Evolutionary conservation across 2,113 vertebrate genomes (phyloP), one percentile per base, ranked within the genome.

Genomic region (Canis aureus): DNA sequence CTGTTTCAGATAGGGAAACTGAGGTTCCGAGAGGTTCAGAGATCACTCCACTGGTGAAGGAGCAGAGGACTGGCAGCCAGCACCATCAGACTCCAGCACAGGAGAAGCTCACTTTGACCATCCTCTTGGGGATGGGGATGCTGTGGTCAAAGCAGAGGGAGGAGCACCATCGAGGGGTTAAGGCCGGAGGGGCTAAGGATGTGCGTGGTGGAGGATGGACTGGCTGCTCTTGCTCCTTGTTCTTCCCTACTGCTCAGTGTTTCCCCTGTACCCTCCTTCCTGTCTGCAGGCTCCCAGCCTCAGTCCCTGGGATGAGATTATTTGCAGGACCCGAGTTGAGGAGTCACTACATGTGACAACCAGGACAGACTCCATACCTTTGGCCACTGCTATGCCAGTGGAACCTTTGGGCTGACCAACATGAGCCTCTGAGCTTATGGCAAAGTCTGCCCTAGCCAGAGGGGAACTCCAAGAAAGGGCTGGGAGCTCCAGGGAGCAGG

Each of bases 1-100:
- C 11, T 23, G 87, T 81, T 89, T 85, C 89, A 88, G 32, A 69
- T 15, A 89, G 84, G 87, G 43, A 97, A 92, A 87, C 35, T n/a
- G 62, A 97, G 82, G 51, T 51, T 86, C 25, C 17, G 59, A 57
- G 55, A 74, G 35, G 51, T 23, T 97, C 80, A 74, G 49, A 29
- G 12, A 35, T 74, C 35, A 51, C 43, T 76, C 6, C 0, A 0
- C 43, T 8, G 25, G 29, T 38, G 32, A 89, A 51, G 69, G 55
- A 85, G 6, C 64, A 60, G 73, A 73, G 59, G 59, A 4, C 12
- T 43, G 59, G 78, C 71, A 55, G 32, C 53, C 20, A 23, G 64
- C 29, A 27, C 51, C 0, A 2, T 9, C 79, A 20, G 64, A 16
- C 43, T 67, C 74, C 83, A 76, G 84, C 83, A 84, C 27, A 1